Evolutionary conservation across 2,888 invertebrate species (phyloP).

Genomic region (Limnephilus rhombicus): DNA sequence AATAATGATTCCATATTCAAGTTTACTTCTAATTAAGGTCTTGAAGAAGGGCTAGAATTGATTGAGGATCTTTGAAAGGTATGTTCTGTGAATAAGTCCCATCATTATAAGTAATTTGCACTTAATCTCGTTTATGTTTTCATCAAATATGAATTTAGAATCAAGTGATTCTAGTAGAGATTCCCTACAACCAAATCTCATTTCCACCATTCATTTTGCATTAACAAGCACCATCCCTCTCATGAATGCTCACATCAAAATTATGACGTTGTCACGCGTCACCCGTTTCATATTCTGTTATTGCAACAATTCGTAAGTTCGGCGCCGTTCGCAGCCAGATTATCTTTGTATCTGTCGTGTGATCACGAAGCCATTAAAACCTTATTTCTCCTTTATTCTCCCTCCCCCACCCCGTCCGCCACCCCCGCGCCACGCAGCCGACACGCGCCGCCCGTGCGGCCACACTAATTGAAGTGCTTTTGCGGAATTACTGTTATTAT

Average conservation of each 20-base stretch:
- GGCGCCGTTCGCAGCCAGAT: slow-evolving; percentile 33
- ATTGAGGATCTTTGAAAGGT: too few relatives aligned
- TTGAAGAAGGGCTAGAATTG: too few relatives aligned
- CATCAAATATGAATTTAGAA: too few relatives aligned
- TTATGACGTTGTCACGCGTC: slow-evolving; percentile 12
- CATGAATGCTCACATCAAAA: slow-evolving; percentile 12
- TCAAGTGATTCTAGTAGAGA: not conserved
- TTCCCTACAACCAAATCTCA: not conserved
- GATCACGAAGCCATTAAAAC: slow-evolving; percentile 64
- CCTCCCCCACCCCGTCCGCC: slow-evolving; percentile 31
- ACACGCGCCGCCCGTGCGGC: slow-evolving; percentile 63
- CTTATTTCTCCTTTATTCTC: slow-evolving; percentile 57
- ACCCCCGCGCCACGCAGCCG: not conserved
- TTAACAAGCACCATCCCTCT: not conserved
- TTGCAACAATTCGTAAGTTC: slow-evolving; percentile 27
- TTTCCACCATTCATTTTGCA: not conserved
- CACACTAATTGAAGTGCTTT: slow-evolving; percentile 67
- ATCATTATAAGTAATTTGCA: too few relatives aligned
- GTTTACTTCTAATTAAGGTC: too few relatives aligned
- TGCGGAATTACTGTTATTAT: slow-evolving; percentile 65
- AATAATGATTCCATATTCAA: too few relatives aligned
- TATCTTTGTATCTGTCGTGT: slow-evolving; percentile 59
- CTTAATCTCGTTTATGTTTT: too few relatives aligned
- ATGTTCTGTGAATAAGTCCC: too few relatives aligned
- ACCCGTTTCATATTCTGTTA: slow-evolving; percentile 15